Evolutionary conservation across 2,888 invertebrate species (phyloP).

Genomic region (Dinocampus coccinellae): DNA sequence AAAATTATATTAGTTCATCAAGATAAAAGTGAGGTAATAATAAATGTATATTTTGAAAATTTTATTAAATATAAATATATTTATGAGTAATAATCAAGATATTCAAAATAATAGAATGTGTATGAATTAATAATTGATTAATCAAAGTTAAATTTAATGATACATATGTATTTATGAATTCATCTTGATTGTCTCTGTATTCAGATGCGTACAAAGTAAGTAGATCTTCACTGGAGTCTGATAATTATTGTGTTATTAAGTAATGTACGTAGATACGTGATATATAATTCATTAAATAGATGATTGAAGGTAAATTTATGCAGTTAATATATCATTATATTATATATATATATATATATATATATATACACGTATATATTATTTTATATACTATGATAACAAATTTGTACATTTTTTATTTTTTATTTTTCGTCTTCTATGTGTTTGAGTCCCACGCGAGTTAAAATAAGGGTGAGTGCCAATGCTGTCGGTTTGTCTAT

Average conservation of each 20-base stretch:
- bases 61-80: no score
- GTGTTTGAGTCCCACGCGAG: not conserved
- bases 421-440: not conserved
- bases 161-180: not conserved
- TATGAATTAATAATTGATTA: not conserved
- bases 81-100: no score
- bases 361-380: not conserved
- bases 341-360: not conserved
- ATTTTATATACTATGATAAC: not conserved
- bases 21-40: not conserved
- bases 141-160: not conserved
- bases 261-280: conserved; percentile 19
- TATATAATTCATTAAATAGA: conserved; percentile 63
- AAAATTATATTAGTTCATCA: not conserved
- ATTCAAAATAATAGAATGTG: no score
- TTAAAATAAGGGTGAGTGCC: not conserved
- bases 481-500: conserved; percentile 45
- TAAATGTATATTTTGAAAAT: no score
- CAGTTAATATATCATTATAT: conserved; percentile 46
- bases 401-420: not conserved
- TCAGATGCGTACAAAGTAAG: not conserved
- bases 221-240: not conserved
- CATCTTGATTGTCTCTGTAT: not conserved
- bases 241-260: not conserved
- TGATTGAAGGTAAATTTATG: conserved; percentile 66